phyloP scores from a whole-genome alignment of 2,888 invertebrate species.

The Neria commutata region DNA sequence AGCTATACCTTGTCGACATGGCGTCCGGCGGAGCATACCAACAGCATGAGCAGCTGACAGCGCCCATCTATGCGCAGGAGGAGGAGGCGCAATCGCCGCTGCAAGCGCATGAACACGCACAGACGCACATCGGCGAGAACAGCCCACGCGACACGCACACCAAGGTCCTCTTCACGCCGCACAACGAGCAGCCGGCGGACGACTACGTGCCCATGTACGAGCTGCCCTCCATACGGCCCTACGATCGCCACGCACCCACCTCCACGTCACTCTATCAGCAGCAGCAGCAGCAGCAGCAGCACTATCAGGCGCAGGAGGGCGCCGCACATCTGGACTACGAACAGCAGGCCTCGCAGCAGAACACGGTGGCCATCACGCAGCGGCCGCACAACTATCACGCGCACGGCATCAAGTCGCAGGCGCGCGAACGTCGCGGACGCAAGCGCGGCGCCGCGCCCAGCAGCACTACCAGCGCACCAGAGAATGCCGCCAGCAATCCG shows the following conservation, averaged over 20 bases:
- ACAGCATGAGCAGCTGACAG: background rate
- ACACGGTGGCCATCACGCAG: slow-evolving; percentile 44
- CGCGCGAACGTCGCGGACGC: slow-evolving; percentile 23
- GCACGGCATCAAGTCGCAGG: slow-evolving; percentile 37
- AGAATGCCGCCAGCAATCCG: slow-evolving; percentile 15
- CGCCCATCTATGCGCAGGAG: slow-evolving; percentile 44
- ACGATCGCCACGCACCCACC: slow-evolving; percentile 39
- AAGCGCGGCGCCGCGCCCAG: slow-evolving; percentile 34
- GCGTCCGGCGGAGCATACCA: background rate
- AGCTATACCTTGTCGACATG: background rate
- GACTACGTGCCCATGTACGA: slow-evolving; percentile 48
- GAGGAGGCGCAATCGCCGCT: slow-evolving; percentile 10
- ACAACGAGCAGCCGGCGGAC: slow-evolving; percentile 29
- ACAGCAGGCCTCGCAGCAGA: slow-evolving; percentile 21
- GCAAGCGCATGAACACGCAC: slow-evolving; percentile 23
- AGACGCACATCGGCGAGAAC: slow-evolving; percentile 55
- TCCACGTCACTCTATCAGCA: slow-evolving; percentile 30
- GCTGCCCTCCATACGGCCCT: slow-evolving; percentile 46
- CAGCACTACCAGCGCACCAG: slow-evolving; percentile 20
- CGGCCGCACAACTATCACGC: slow-evolving; percentile 60
- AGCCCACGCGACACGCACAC: slow-evolving; percentile 59
- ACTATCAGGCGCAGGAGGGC: slow-evolving; percentile 17
- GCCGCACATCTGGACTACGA: background rate
- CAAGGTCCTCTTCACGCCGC: slow-evolving; percentile 54
- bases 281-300: slow-evolving; percentile 4